Percentiles rank a stretch among this genome's conserved stretches.
phyloP scores from a whole-genome alignment of 2,797 vertebrate species.

The Thaleichthys pacificus region DNA sequence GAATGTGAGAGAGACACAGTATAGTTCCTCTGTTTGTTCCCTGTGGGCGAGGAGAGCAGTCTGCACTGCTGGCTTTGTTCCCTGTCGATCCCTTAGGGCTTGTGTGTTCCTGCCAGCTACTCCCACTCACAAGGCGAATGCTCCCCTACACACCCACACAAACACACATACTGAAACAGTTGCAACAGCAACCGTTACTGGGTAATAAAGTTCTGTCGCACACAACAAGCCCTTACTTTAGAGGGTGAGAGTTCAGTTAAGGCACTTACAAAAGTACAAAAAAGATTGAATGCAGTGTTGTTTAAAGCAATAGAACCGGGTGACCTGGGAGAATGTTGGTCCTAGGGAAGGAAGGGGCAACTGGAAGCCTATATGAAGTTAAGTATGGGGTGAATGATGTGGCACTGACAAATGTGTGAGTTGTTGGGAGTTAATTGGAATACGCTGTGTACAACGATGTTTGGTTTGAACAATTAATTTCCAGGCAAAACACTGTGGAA shows the following conservation, averaged over 20 bases:
- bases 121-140: conserved; percentile 32
- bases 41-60: not conserved
- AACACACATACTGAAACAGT: conserved; percentile 5
- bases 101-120: conserved; percentile 31
- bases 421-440: too few relatives aligned
- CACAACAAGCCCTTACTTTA: not conserved
- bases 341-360: too few relatives aligned
- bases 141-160: not conserved
- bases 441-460: too few relatives aligned
- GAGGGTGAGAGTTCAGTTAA: not conserved
- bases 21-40: conserved; percentile 13
- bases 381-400: too few relatives aligned
- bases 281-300: too few relatives aligned
- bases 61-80: not conserved
- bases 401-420: too few relatives aligned
- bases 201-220: conserved; percentile 1
- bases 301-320: too few relatives aligned
- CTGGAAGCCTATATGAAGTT: too few relatives aligned
- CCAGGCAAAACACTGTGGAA: not conserved
- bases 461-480: too few relatives aligned
- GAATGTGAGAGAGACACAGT: not conserved
- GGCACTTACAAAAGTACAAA: not conserved
- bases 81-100: conserved; percentile 7
- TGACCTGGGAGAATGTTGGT: too few relatives aligned
- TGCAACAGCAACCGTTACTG: conserved; percentile 4